Evolutionary conservation across 2,113 vertebrate genomes (phyloP), one percentile per base, ranked within the genome.

Genomic region (Eclectus roratus): DNA sequence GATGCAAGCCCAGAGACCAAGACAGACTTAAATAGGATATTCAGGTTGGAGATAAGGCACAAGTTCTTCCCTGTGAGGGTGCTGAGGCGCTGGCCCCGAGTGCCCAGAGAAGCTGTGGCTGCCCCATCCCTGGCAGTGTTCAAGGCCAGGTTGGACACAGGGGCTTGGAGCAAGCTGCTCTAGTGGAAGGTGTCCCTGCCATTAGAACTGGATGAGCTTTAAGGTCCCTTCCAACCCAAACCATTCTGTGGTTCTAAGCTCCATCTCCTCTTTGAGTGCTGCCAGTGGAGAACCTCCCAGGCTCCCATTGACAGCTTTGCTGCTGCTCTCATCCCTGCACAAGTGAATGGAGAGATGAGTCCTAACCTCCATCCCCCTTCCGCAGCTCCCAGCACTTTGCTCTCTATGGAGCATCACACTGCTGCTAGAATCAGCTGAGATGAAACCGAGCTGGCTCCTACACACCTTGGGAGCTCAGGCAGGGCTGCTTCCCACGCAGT

Each of bases 381-480:
- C 53, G 7, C 37, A 70, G 56, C 84, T 92, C 88, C 85, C 0
- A 1, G 78, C 72, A 74, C 50, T 52, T 89, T 3, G 0, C 41
- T 85, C 35, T 68, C 89, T 88, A 55, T 5, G 9, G 79, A 93
- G 88, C 90, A 70, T 49, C 58, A 1, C 10, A 4, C 21, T 9
- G 23, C 91, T 14, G 17, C 85, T 77, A 65, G 76, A 95, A 80
- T 93, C 84, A 93, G 88, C 88, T 77, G 94, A 91, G 81, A 93
- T 64, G 80, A 66, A 92, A 60, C 84, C 2, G 1, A 92, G 80
- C 83, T 93, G 72, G 85, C 90, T 97, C 96, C 93, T 94, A 94
- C 97, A 95, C 96, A 97, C 94, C 94, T 94, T 92, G 89, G 70
- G 85, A 93, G 87, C 93, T 92, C 88, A 92, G 89, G 96, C 85